Conservation (phyloP, 2,888 invertebrate species). For the Timema cristinae region DNA sequence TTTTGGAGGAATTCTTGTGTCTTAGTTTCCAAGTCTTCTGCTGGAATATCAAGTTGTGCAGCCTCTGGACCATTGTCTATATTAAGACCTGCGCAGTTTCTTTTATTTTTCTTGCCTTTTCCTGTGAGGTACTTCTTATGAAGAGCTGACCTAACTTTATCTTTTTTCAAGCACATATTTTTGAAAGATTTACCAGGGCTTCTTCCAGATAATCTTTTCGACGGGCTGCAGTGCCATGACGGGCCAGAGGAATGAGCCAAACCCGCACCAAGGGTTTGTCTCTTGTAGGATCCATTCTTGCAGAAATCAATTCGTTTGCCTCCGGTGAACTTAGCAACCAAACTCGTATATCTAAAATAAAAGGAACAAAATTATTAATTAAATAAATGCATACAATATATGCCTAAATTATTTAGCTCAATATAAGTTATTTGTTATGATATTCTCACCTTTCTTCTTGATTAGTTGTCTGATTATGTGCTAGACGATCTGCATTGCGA, state of each 20-base stretch:
- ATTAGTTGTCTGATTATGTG: neutral
- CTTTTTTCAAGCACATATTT: neutral
- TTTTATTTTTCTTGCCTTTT: no score
- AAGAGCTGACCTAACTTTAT: neutral
- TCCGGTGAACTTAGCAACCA: neutral
- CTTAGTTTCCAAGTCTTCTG: no score
- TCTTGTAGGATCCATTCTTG: neutral
- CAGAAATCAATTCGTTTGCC: neutral
- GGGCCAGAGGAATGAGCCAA: no score
- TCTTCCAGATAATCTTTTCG: slow-evolving; percentile 5
- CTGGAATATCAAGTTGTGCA: no score
- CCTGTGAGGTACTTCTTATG: neutral
- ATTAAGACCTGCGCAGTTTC: no score
- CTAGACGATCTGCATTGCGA: slow-evolving; percentile 3
- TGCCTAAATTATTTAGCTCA: no score
- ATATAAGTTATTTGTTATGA: neutral
- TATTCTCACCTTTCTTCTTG: neutral
- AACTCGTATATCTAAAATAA: neutral
- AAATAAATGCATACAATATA: neutral
- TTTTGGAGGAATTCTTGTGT: no score
- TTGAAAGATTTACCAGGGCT: neutral
- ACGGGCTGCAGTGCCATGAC: neutral
- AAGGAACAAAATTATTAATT: neutral
- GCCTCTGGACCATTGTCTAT: no score
- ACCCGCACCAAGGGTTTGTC: neutral